Conservation (phyloP, 2,113 vertebrate species). For the Piprites chloris region DNA sequence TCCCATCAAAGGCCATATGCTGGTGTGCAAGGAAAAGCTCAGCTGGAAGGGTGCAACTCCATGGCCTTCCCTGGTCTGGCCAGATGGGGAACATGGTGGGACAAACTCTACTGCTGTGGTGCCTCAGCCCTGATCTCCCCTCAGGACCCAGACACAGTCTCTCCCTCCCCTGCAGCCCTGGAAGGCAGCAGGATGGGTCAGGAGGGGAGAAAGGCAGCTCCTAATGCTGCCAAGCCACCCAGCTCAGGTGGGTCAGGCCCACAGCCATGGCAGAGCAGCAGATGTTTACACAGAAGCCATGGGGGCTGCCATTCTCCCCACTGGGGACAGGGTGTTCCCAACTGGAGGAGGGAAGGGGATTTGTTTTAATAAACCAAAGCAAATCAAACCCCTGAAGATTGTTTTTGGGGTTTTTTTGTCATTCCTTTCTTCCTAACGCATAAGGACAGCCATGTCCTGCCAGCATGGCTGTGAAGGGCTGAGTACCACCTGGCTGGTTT, state of each 20-base stretch:
- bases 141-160: background rate
- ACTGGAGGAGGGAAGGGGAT: background rate
- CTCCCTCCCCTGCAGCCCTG: background rate
- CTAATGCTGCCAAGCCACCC: background rate
- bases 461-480: background rate
- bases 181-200: background rate
- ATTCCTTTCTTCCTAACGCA: background rate
- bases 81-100: background rate
- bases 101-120: background rate
- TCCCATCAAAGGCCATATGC: background rate
- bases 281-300: background rate
- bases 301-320: background rate
- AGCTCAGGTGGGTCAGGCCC: background rate
- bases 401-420: background rate
- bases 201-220: background rate
- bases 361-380: background rate
- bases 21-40: background rate
- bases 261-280: background rate
- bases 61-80: background rate
- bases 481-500: slow-evolving; percentile 34
- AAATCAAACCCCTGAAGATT: background rate
- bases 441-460: background rate
- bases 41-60: background rate
- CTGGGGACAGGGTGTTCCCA: background rate
- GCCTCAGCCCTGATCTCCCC: background rate